phyloP scores from a whole-genome alignment of 2,888 invertebrate species.

The Coecobrya sp. region DNA sequence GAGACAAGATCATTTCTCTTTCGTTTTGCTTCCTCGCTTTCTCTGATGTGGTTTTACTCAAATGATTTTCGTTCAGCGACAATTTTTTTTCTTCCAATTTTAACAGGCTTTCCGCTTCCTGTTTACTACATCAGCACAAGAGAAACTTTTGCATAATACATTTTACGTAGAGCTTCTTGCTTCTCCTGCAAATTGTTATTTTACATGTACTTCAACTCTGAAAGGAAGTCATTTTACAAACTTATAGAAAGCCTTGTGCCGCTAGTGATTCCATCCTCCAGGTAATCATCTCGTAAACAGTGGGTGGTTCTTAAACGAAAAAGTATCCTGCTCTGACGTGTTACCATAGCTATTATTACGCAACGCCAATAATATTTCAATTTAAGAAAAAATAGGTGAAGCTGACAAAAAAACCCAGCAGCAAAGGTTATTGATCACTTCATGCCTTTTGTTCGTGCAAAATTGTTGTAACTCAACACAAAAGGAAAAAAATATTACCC shows the following conservation, averaged over 20 bases:
- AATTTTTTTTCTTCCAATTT: background rate
- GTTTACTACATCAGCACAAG: background rate
- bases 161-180: too few relatives aligned
- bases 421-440: too few relatives aligned
- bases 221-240: background rate
- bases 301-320: background rate
- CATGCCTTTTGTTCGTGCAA: too few relatives aligned
- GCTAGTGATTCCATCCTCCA: background rate
- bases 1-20: slow-evolving; percentile 8
- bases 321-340: background rate
- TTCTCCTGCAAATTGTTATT: background rate
- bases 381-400: too few relatives aligned
- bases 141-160: too few relatives aligned
- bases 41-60: background rate
- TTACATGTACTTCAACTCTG: background rate
- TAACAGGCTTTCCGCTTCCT: background rate
- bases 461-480: too few relatives aligned
- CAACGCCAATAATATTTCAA: background rate
- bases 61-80: background rate
- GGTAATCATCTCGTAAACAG: background rate
- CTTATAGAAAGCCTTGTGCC: background rate
- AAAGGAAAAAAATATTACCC: too few relatives aligned
- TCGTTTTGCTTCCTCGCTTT: background rate
- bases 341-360: background rate
- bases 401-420: too few relatives aligned